These are phyloP conservation scores for Diadegma fenestrale DNA, from an alignment of 2,888 invertebrate species.

Conservation along the genomic window DNA sequence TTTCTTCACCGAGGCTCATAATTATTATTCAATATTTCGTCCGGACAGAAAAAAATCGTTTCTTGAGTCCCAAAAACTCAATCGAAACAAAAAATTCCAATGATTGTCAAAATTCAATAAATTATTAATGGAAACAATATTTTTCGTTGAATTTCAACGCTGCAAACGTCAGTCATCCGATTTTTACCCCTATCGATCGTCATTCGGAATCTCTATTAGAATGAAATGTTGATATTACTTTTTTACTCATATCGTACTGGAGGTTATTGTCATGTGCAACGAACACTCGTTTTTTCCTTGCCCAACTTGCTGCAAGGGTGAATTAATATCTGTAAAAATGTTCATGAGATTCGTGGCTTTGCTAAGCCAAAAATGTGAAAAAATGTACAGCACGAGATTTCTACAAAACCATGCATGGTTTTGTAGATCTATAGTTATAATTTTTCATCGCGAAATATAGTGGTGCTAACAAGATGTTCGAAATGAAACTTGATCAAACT, in stretches of 20 bases:
- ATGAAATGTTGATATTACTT: background rate
- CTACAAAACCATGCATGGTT: background rate
- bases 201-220: background rate
- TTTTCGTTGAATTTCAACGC: too few relatives aligned
- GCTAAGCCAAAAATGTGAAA: too few relatives aligned
- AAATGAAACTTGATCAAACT: conserved; percentile 46
- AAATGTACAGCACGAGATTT: background rate
- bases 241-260: background rate
- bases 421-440: background rate
- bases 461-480: background rate
- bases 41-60: too few relatives aligned
- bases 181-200: background rate
- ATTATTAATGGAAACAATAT: too few relatives aligned
- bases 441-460: background rate
- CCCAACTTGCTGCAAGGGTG: too few relatives aligned
- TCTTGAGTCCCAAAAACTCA: too few relatives aligned
- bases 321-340: background rate
- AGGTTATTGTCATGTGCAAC: background rate
- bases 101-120: too few relatives aligned
- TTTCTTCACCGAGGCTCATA: too few relatives aligned
- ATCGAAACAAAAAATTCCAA: too few relatives aligned
- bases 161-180: too few relatives aligned
- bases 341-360: background rate
- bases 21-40: too few relatives aligned
- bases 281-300: background rate